Evolutionary conservation across 2,113 vertebrate species (phyloP), one percentile per base, ranked within the genome.

Genomic region (Grus americana): DNA sequence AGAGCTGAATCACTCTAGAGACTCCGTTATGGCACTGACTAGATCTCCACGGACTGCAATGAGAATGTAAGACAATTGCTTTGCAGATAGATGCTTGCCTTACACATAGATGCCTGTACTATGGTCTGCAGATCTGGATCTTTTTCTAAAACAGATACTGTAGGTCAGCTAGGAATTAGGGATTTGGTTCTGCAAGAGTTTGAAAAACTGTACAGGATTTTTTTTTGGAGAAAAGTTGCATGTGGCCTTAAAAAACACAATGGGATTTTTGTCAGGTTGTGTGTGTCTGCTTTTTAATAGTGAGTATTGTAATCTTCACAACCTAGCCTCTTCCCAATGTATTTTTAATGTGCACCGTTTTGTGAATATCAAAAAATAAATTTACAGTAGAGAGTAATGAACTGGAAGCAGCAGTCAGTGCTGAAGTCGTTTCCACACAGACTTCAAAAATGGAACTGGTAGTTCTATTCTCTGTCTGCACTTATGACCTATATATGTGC

Each of bases 1-100:
- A 86, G 5, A 79, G 8, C 36, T 26, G 22, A 58, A 55, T 76
- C 58, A 24, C 19, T 9, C 24, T 29, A 13, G 0, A 12, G 0
- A 11, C 42, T 70, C 68, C 4, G 2, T 62, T 79, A 19, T 61
- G 46, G 27, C 34, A 34, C 27, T 67, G 49, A 17, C 49, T 66
- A 68, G 11, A 20, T 79, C 49, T 83, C 30, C 29, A 6, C 27
- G 29, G 71, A 44, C 54, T 83, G 54, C 40, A 52, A 0, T 12
- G 22, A 92, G 34, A 52, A 57, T 80, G 61, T 49, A 40, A 32
- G 54, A 29, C 5, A 47, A n/a, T 42, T 72, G 21, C 62, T 79
- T 82, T 75, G 59, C n/a, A 57, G 52, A 44, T n/a, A 44, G 40
- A n/a, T 82, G 13, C 34, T 68, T 59, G 26, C 40, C 22, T 95